A percentile compares a stretch with the other conserved stretches of the same genome.
These are phyloP conservation scores for Oryzias melastigma DNA, from an alignment of 2,113 vertebrate species.

Conservation along the genomic window DNA sequence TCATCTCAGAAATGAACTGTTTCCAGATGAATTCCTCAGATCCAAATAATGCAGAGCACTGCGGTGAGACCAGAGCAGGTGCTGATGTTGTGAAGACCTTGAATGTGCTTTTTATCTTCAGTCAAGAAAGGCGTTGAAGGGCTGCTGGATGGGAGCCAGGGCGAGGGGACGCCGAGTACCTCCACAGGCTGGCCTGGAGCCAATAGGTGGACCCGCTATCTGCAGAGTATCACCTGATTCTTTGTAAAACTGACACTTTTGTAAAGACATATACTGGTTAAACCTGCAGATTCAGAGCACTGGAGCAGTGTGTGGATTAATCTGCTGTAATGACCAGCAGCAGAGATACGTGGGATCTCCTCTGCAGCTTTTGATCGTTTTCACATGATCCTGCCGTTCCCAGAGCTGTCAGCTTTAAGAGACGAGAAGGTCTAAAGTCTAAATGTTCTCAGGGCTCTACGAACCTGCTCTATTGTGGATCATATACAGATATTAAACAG, in stretches of 20 bases:
- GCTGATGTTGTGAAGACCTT: slow-evolving; percentile 19
- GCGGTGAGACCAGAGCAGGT: slow-evolving; percentile 21
- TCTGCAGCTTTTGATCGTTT: slow-evolving; percentile 1
- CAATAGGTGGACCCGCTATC: slow-evolving; percentile 38
- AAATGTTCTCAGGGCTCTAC: slow-evolving; percentile 4
- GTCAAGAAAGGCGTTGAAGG: slow-evolving; percentile 20
- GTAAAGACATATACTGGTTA: not conserved
- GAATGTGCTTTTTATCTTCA: too few species aligned
- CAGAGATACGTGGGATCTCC: not conserved
- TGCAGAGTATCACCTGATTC: slow-evolving; percentile 12
- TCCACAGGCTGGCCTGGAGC: slow-evolving; percentile 5
- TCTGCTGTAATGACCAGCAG: not conserved
- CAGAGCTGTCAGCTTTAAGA: slow-evolving; percentile 4
- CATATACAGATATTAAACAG: too few species aligned
- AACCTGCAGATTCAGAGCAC: slow-evolving; percentile 2
- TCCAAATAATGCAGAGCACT: not conserved
- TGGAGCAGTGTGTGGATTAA: not conserved
- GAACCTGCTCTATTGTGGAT: not conserved
- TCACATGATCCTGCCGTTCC: slow-evolving; percentile 10
- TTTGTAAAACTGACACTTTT: slow-evolving; percentile 6
- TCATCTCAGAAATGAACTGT: too few species aligned
- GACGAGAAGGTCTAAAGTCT: not conserved
- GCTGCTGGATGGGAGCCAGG: slow-evolving; percentile 39
- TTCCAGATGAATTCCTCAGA: not conserved
- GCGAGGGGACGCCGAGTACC: slow-evolving; percentile 49